These are phyloP conservation scores for Harpagifer antarcticus DNA, from an alignment of 2,797 vertebrate genomes.

Conservation along the genomic window DNA sequence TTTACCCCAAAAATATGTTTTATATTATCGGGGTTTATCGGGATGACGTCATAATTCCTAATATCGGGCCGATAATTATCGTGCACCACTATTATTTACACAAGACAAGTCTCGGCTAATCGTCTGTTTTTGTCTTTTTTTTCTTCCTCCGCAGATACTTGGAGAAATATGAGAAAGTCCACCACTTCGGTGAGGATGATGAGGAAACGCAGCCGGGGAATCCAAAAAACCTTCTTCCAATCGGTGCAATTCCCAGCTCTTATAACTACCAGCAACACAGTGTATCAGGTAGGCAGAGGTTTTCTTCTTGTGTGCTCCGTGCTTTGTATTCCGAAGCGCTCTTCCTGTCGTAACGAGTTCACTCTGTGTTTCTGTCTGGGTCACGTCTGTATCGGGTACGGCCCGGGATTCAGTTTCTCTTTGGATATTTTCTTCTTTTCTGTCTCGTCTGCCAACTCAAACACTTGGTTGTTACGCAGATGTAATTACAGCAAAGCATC, in stretches of 20 bases:
- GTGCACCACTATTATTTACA: neutral
- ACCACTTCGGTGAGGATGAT: slow-evolving; percentile 99
- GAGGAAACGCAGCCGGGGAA: slow-evolving; percentile 98
- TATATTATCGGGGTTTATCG: too few species aligned
- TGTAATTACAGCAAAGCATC: slow-evolving; percentile 32
- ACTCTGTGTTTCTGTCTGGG: neutral
- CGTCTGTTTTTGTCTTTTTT: neutral
- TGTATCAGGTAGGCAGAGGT: slow-evolving; percentile 83
- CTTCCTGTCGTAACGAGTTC: neutral
- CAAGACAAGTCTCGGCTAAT: neutral
- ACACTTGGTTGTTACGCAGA: neutral
- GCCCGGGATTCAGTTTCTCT: slow-evolving; percentile 5
- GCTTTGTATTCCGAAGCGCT: neutral
- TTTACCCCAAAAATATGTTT: too few species aligned
- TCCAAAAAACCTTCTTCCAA: slow-evolving; percentile 96
- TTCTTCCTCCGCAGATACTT: slow-evolving; percentile 90
- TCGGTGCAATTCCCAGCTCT: slow-evolving; percentile 98
- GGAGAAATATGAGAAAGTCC: slow-evolving; percentile 99
- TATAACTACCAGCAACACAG: slow-evolving; percentile 99
- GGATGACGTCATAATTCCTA: too few species aligned
- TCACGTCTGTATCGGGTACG: slow-evolving; percentile 3
- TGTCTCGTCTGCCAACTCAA: neutral
- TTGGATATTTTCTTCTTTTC: slow-evolving; percentile 4
- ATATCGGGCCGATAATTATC: too few species aligned
- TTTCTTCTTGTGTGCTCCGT: neutral